Evolutionary conservation across 2,797 vertebrate genomes (phyloP).

Genomic region (Platyrinchus mystaceus): DNA sequence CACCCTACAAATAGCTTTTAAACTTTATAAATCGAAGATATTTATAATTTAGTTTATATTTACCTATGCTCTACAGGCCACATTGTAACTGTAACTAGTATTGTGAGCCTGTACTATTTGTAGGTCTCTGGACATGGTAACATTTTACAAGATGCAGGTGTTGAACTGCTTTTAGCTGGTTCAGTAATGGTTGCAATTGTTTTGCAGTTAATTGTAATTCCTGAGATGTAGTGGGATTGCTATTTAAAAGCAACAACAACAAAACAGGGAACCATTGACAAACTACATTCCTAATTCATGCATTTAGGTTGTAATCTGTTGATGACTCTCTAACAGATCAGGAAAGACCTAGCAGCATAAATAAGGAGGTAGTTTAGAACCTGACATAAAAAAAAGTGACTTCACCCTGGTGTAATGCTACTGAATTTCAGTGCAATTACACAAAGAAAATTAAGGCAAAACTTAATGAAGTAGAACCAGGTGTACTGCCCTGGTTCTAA

Average conservation of each 20-base stretch:
- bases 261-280: not conserved
- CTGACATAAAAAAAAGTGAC: not conserved
- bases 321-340: not conserved
- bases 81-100: slow-evolving; percentile 17
- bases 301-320: not conserved
- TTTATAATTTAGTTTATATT: slow-evolving; percentile 33
- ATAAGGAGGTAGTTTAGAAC: slow-evolving; percentile 13
- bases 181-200: slow-evolving; percentile 48
- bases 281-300: not conserved
- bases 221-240: slow-evolving; percentile 42
- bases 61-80: slow-evolving; percentile 18
- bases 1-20: not conserved
- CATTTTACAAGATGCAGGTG: slow-evolving; percentile 37
- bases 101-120: slow-evolving; percentile 45
- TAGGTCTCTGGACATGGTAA: slow-evolving; percentile 25
- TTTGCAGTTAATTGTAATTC: slow-evolving; percentile 35
- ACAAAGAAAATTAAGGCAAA: not conserved
- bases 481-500: not conserved
- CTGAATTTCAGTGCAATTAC: not conserved
- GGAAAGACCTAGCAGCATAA: not conserved
- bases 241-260: not conserved
- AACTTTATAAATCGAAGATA: slow-evolving; percentile 16
- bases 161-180: slow-evolving; percentile 51
- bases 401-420: not conserved
- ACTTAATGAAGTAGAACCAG: not conserved